Evolutionary conservation across 2,888 invertebrate genomes (phyloP), one percentile per base, ranked within the genome.

Genomic region (Suillia variegata): DNA sequence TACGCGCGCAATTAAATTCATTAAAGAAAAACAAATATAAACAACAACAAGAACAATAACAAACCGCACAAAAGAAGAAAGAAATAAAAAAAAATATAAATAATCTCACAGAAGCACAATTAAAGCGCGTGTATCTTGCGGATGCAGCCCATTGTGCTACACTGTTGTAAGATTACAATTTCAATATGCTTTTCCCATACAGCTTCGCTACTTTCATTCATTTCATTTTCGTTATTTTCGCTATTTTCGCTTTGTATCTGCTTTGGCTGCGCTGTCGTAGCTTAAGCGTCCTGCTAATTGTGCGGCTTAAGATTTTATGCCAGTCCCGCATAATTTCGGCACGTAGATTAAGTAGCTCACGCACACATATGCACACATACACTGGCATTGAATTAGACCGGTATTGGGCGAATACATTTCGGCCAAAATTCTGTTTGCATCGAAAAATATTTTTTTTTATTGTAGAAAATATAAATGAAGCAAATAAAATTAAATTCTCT

Each of bases 241-340:
- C n/a, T n/a, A n/a, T n/a, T n/a, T n/a, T n/a, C n/a, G n/a, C n/a
- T n/a, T n/a, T n/a, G n/a, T n/a, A n/a, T n/a, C n/a, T n/a, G n/a
- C n/a, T n/a, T n/a, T n/a, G n/a, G n/a, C n/a, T n/a, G n/a, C n/a
- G 4, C 38, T 45, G 20, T 57, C 33, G 45, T 51, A 56, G 49
- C 62, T 74, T 75, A 78, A 78, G 72, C 71, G n/a, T n/a, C n/a
- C 73, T 72, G 73, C 76, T 78, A 78, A 77, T 77, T 77, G 78
- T 67, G 67, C 54, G 66, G 75, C 73, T 73, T 77, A 71, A 72
- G 69, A 45, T 57, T 61, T 61, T 61, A 54, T 61, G 60, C 50
- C n/a, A n/a, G n/a, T n/a, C 18, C 12, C 2, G 47, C n/a, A 51
- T 52, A 53, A 52, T 20, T 13, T 21, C 50, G 38, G 34, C 31